Evolutionary conservation across 2,888 invertebrate genomes (phyloP).

Genomic region (Aquatica leii): DNA sequence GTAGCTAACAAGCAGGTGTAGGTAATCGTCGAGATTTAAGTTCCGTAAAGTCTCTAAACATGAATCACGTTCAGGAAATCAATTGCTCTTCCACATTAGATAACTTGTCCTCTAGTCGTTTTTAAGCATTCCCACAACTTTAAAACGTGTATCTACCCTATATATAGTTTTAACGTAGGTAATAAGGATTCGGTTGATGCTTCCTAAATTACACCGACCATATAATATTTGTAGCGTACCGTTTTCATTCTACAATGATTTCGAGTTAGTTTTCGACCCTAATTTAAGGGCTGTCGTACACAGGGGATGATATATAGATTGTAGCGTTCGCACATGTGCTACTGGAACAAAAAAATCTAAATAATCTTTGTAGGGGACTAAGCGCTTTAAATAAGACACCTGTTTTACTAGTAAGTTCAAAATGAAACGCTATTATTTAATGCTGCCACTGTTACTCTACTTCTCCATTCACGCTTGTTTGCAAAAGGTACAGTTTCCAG

Average conservation of each 20-base stretch:
- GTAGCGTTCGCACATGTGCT: conserved; percentile 33
- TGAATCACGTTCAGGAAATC: conserved; percentile 27
- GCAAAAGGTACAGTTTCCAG: conserved; percentile 21
- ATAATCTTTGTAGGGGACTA: conserved; percentile 18
- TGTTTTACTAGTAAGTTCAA: conserved; percentile 19
- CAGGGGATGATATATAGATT: conserved; percentile 34
- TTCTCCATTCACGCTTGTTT: conserved; percentile 20
- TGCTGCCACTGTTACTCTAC: conserved; percentile 18
- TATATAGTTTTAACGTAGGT: conserved; percentile 1
- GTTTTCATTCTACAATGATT: conserved; percentile 14
- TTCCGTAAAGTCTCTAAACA: conserved; percentile 19
- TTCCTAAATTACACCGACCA: not conserved
- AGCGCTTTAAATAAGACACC: conserved; percentile 20
- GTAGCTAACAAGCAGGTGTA: conserved; percentile 29
- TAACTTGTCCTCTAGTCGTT: conserved; percentile 2
- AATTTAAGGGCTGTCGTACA: conserved; percentile 29
- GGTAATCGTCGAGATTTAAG: conserved; percentile 19
- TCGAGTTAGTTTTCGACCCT: conserved; percentile 21
- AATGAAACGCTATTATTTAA: conserved; percentile 20
- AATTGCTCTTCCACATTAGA: conserved; percentile 14
- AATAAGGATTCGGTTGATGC: not conserved
- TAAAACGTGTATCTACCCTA: conserved; percentile 9
- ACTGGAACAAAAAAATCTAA: conserved; percentile 26
- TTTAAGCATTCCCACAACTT: conserved; percentile 27
- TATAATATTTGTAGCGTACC: not conserved